A percentile compares a stretch with the other conserved stretches of the same genome.
phyloP scores from a whole-genome alignment of 1,140 invertebrate species.

The Charaxes varanes region DNA sequence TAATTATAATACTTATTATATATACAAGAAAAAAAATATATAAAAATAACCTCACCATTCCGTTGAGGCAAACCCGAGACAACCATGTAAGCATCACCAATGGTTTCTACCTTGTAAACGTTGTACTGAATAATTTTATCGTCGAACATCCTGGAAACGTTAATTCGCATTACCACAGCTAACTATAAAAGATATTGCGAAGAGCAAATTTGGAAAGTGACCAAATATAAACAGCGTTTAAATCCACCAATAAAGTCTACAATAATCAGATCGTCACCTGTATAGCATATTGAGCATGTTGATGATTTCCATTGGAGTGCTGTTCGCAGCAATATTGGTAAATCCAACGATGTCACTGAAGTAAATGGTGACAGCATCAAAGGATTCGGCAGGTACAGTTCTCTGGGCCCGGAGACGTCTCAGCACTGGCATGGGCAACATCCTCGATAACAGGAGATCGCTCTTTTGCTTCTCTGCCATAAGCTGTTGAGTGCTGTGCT shows the following conservation, averaged over 20 bases:
- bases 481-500: constrained; percentile 82
- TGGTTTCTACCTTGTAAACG: constrained; percentile 81
- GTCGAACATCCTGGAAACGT: constrained; percentile 78
- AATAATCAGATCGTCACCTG: constrained; percentile 28
- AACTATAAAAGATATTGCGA: too few species aligned
- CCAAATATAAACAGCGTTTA: too few species aligned
- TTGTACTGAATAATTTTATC: constrained; percentile 84
- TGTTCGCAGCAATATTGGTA: constrained; percentile 83
- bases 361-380: constrained; percentile 84
- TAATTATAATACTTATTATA: too few species aligned
- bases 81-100: constrained; percentile 76
- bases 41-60: constrained; percentile 75
- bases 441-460: constrained; percentile 81
- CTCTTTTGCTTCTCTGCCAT: constrained; percentile 85
- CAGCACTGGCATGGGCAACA: constrained; percentile 81
- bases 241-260: too few species aligned
- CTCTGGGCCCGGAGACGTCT: constrained; percentile 78
- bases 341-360: constrained; percentile 90
- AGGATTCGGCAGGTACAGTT: constrained; percentile 81
- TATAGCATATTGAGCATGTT: constrained; percentile 67
- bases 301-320: constrained; percentile 82
- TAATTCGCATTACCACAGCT: too few species aligned
- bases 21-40: too few species aligned
- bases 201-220: too few species aligned
- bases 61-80: constrained; percentile 84